Percentiles rank a stretch among this genome's conserved stretches.
phyloP scores from a whole-genome alignment of 2,888 invertebrate species.

The Dasypogon diadema region DNA sequence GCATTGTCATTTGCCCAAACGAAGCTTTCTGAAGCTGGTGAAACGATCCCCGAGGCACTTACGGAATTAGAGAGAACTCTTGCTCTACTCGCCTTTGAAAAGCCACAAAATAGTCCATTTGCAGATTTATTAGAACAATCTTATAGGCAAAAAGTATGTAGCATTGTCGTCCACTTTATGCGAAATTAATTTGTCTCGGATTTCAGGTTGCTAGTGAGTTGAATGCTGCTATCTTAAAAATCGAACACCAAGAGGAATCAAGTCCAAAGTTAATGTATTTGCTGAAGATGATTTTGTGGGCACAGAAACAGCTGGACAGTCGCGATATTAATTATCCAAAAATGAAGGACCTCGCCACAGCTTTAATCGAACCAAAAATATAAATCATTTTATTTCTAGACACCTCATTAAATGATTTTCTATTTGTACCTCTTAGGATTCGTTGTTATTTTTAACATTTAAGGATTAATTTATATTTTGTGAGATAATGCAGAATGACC shows the following conservation, averaged over 20 bases:
- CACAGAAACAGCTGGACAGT: conserved; percentile 93
- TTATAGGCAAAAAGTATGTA: conserved; percentile 87
- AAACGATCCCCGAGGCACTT: conserved; percentile 77
- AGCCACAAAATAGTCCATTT: conserved; percentile 94
- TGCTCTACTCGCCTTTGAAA: conserved; percentile 95
- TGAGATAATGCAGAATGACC: conserved; percentile 13
- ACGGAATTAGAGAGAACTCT: conserved; percentile 92
- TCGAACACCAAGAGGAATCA: conserved; percentile 91
- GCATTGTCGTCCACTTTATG: not conserved
- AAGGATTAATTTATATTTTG: conserved; percentile 35
- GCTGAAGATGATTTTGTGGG: conserved; percentile 94
- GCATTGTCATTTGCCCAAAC: conserved; percentile 89
- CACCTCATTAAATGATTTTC: not conserved
- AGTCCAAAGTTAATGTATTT: conserved; percentile 92
- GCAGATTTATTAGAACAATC: conserved; percentile 93
- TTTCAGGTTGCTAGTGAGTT: conserved; percentile 93
- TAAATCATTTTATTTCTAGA: conserved; percentile 8
- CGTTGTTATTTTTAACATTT: conserved; percentile 31
- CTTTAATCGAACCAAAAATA: conserved; percentile 76
- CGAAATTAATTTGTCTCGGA: not conserved
- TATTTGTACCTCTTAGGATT: not conserved
- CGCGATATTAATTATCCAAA: conserved; percentile 95
- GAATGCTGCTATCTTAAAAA: conserved; percentile 96
- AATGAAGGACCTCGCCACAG: conserved; percentile 92
- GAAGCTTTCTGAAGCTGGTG: conserved; percentile 87